These are phyloP conservation scores for Dioctria linearis DNA, from an alignment of 2,888 invertebrate species.

Conservation along the genomic window DNA sequence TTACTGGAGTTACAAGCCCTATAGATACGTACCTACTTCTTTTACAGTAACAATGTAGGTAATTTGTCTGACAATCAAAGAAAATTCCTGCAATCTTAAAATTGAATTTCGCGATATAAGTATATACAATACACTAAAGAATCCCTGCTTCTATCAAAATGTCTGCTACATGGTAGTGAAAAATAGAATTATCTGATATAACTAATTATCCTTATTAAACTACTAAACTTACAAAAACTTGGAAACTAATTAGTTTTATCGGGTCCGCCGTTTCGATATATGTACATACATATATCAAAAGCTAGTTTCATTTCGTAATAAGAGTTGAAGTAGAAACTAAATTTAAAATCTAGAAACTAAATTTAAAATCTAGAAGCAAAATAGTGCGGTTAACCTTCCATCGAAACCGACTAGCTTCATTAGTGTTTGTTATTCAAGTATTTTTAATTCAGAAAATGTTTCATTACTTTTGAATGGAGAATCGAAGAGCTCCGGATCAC, in stretches of 20 bases:
- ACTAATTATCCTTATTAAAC: conserved; percentile 3
- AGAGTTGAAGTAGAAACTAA: too few species aligned
- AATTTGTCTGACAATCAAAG: too few species aligned
- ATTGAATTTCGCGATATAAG: too few species aligned
- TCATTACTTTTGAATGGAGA: conserved; percentile 18
- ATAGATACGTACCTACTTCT: too few species aligned
- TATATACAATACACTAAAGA: background rate
- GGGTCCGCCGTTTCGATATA: background rate
- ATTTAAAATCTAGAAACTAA: too few species aligned
- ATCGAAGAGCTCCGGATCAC: background rate
- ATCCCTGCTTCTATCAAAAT: conserved; percentile 38
- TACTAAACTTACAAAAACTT: conserved; percentile 31
- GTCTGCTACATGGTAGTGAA: conserved; percentile 32
- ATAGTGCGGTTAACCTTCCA: too few species aligned
- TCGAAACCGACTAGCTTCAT: background rate
- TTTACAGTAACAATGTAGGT: too few species aligned
- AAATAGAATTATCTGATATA: background rate
- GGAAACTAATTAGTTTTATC: conserved; percentile 1
- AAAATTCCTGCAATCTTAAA: too few species aligned
- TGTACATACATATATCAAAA: background rate
- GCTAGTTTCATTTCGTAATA: too few species aligned
- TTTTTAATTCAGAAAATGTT: conserved; percentile 43
- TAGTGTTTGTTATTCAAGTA: conserved; percentile 33
- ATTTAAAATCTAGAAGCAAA: too few species aligned
- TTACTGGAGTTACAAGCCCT: too few species aligned